Evolutionary conservation across 2,797 vertebrate genomes (phyloP).

Genomic region (Hoplostethus atlanticus): DNA sequence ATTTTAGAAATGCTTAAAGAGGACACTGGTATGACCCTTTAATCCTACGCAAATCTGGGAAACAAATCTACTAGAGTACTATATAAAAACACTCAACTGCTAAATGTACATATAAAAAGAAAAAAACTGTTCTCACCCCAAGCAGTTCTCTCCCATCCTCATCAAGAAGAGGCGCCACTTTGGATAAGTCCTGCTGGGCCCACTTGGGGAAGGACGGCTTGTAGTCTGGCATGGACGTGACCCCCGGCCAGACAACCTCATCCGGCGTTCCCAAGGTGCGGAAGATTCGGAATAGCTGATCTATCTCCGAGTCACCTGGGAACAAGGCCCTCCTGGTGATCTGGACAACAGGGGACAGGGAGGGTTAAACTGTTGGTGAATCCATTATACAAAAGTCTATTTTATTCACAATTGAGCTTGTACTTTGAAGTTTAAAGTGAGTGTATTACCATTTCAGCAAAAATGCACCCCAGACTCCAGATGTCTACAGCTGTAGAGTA

Average conservation of each 20-base stretch:
- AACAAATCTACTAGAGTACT: no score
- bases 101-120: not conserved
- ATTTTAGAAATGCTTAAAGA: no score
- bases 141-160: conserved; percentile 93
- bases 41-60: no score
- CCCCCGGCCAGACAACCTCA: conserved; percentile 92
- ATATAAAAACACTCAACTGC: not conserved
- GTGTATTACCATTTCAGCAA: conserved; percentile 93
- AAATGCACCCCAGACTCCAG: conserved; percentile 98
- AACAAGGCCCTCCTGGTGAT: conserved; percentile 93
- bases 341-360: conserved; percentile 68
- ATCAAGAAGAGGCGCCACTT: conserved; percentile 93
- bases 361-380: not conserved
- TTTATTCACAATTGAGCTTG: not conserved
- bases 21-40: no score
- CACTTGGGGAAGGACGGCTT: conserved; percentile 96
- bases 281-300: conserved; percentile 96
- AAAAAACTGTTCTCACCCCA: conserved; percentile 82
- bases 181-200: conserved; percentile 92
- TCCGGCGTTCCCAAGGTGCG: conserved; percentile 95
- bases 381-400: not conserved
- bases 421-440: not conserved
- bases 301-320: conserved; percentile 96
- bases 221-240: conserved; percentile 96
- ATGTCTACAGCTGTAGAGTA: conserved; percentile 97